Evolutionary conservation across 1,140 invertebrate species (phyloP), one percentile per base, ranked within the genome.

Genomic region (Thaumatotibia leucotreta): DNA sequence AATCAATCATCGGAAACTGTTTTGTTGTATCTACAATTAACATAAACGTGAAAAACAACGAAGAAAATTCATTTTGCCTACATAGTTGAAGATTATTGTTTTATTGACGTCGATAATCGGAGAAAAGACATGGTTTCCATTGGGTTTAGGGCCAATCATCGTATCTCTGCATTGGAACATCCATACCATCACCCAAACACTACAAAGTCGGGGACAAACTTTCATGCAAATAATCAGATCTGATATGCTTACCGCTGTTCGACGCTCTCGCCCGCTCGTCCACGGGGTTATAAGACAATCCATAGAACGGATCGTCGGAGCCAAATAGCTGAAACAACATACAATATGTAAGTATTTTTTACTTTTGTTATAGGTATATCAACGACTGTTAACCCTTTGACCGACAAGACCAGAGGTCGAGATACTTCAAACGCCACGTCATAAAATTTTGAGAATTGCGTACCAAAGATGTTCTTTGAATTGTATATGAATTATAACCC

Each of bases 11-110:
- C 84, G 88, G 88, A 86, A 85, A 89, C 79, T 91, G 86, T 90
- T 91, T 91, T 68, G 83, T 84, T 87, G 89, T 84, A 91, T 91
- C 89, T 91, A 91, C 83, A 90, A 90, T 89, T 90, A 90, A 90
- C 70, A 90, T 80, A 90, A 84, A 88, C 50, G 69, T 86, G 73
- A 80, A 80, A 81, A 77, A 80, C 76, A 85, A 83, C 81, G 62
- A 29, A 58, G 67, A 64, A 68, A 33, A n/a, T 35, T 45, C 17
- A 69, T 61, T 61, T 29, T 64, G 52, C 39, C 61, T 23, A 63
- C 8, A 33, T 63, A 2, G 24, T 39, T 39, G 10, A 2, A 39
- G 20, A 58, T 14, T 27, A n/a, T 24, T 24, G 10, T 58, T 6
- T 58, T 58, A 58, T 33, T 63, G 17, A 63, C 61, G 17, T n/a